These are phyloP conservation scores for Porites rus DNA, from an alignment of 92 coral and sea anemone species.

Conservation along the genomic window DNA sequence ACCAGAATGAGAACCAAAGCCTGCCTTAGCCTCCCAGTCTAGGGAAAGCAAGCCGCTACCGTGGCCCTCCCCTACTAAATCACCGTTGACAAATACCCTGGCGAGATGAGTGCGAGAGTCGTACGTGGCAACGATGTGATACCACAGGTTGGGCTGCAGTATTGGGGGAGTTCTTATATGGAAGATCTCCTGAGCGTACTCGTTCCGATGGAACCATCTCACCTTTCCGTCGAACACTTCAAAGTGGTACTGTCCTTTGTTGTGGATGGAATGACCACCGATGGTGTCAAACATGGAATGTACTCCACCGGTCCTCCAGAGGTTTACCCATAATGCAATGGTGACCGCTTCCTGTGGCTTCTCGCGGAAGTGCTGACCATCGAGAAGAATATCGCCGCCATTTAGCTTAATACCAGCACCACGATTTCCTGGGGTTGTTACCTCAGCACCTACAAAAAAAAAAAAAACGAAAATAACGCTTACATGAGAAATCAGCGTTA, in stretches of 20 bases:
- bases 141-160: slow-evolving; percentile 80
- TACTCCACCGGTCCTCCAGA: slow-evolving; percentile 74
- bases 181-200: slow-evolving; percentile 74
- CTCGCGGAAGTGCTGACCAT: slow-evolving; percentile 81
- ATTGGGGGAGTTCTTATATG: slow-evolving; percentile 73
- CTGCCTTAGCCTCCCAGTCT: slow-evolving; percentile 84
- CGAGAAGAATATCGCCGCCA: slow-evolving; percentile 76
- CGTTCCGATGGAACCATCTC: slow-evolving; percentile 88
- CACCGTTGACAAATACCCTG: slow-evolving; percentile 82
- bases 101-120: slow-evolving; percentile 86
- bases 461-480: neutral
- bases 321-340: slow-evolving; percentile 90
- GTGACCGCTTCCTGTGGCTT: slow-evolving; percentile 89
- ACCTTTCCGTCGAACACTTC: slow-evolving; percentile 81
- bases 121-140: slow-evolving; percentile 93
- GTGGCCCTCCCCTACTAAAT: slow-evolving; percentile 69
- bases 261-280: slow-evolving; percentile 66
- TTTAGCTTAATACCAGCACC: slow-evolving; percentile 84
- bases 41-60: slow-evolving; percentile 89
- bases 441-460: slow-evolving; percentile 65
- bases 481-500: neutral
- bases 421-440: slow-evolving; percentile 66
- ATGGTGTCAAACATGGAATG: slow-evolving; percentile 84
- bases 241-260: slow-evolving; percentile 76
- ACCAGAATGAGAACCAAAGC: slow-evolving; percentile 83